Base-by-base conservation (phyloP, 2,113 vertebrate species). In the Galbula dea region DNA sequence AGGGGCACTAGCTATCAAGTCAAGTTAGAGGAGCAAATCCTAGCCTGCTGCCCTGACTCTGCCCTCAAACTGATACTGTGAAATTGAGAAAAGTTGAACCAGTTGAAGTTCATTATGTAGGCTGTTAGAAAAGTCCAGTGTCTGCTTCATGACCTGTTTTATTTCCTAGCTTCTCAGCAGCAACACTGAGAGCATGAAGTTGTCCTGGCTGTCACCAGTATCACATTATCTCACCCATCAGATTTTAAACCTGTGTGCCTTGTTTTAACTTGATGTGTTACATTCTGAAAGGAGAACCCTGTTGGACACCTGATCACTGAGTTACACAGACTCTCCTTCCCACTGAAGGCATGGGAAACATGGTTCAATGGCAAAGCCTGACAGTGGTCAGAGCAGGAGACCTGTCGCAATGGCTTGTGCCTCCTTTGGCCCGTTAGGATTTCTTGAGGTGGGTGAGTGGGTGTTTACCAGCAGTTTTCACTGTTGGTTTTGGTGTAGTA, bases 401-500 rank as follows among this genome's bases (percentile, higher is more conserved):
- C 46, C 39, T 75, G 12, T 72, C 0, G 3, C 14, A 14, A 4
- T 34, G 85, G 37, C 69, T 65, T 72, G 15, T 34, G n/a, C 13
- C 6, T 65, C 73, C 54, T 63, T 91, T 45, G 69, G 48, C 66
- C 92, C 7, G 1, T 54, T 57, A 52, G 4, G 8, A 51, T 39
- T 0, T 0, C 59, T 57, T 3, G 7, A 9, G 22, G 37, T 30
- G 57, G 68, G 29, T 1, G 2, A 27, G 81, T 27, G 22, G 27
- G n/a, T 54, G 37, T 75, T 67, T 52, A 36, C 36, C 3, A 3
- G 30, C 74, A 43, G 36, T 37, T 90, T 81, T 61, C 72, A 26
- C 32, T 54, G 45, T 45, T 32, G 4, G 6, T 52, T 82, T 68
- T 0, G 0, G 2, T 51, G 58, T 72, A 15, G 83, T 86, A 57